These are phyloP conservation scores for Thunnus albacares DNA, from an alignment of 2,797 vertebrate species.

Conservation along the genomic window DNA sequence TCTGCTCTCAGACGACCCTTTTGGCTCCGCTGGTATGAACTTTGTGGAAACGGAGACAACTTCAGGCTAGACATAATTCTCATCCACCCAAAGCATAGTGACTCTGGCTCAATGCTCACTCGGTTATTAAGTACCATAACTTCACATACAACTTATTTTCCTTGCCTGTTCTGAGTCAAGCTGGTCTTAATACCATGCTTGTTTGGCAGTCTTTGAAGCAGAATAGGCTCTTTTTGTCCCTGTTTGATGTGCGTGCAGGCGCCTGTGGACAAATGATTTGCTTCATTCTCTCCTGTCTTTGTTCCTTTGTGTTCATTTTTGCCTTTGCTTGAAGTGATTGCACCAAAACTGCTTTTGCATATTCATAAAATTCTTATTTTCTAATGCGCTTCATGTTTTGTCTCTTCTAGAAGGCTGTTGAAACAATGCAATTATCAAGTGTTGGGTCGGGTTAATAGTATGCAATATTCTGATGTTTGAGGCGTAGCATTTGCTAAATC, in stretches of 20 bases:
- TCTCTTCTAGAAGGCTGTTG: constrained; percentile 20
- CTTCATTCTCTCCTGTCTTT: constrained; percentile 64
- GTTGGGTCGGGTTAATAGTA: constrained; percentile 36
- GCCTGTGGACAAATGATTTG: constrained; percentile 77
- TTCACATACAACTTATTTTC: constrained; percentile 62
- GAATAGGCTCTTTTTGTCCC: constrained; percentile 43
- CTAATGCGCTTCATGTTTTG: constrained; percentile 21
- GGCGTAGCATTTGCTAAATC: background rate
- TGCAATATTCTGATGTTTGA: constrained; percentile 19
- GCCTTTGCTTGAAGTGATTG: constrained; percentile 46
- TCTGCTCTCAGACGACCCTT: constrained; percentile 2
- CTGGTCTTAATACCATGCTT: constrained; percentile 65
- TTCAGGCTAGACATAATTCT: constrained; percentile 48
- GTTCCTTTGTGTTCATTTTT: constrained; percentile 66
- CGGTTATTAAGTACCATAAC: constrained; percentile 65
- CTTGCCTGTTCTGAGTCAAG: constrained; percentile 44
- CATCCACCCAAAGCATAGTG: constrained; percentile 12
- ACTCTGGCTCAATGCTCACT: constrained; percentile 45
- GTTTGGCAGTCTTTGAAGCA: constrained; percentile 76
- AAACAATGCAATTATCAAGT: constrained; percentile 48
- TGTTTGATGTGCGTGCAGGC: constrained; percentile 71
- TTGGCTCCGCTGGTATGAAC: constrained; percentile 16
- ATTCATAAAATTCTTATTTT: constrained; percentile 42
- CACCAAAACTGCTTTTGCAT: constrained; percentile 48
- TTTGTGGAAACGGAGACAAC: constrained; percentile 28